Conservation (phyloP, 2,797 vertebrate species). For the Limosa lapponica region DNA sequence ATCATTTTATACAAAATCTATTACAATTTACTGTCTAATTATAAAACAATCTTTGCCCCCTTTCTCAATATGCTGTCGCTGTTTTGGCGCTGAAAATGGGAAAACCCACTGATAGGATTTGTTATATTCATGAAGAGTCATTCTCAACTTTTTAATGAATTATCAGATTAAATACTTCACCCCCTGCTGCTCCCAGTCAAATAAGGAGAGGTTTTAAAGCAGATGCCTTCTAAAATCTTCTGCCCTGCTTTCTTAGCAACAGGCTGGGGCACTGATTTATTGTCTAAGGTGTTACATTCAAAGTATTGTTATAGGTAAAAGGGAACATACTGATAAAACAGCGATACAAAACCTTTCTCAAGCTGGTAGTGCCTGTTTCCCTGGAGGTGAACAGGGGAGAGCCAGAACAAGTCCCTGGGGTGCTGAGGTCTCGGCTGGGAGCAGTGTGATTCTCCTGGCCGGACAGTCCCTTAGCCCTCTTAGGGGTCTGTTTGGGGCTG, state of each 20-base stretch:
- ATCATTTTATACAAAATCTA: slow-evolving; percentile 54
- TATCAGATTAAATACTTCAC: neutral
- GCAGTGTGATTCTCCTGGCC: accelerated
- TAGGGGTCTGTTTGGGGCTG: neutral
- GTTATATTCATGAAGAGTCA: neutral
- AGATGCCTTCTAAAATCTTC: neutral
- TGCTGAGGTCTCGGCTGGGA: accelerated
- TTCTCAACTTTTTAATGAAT: neutral
- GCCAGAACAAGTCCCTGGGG: accelerated
- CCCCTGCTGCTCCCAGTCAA: neutral
- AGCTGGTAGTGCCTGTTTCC: neutral
- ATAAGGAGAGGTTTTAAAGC: neutral
- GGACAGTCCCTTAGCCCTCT: neutral
- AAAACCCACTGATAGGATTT: neutral
- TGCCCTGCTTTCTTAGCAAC: neutral
- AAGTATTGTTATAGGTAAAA: neutral
- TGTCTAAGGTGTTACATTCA: neutral
- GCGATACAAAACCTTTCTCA: neutral
- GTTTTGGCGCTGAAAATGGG: slow-evolving; percentile 30
- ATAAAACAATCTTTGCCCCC: neutral
- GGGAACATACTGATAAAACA: neutral
- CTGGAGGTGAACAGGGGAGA: neutral
- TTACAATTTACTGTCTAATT: slow-evolving; percentile 50
- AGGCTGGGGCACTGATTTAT: neutral
- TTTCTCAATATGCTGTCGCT: neutral